Conservation (phyloP, 2,113 vertebrate species). For the rabbit (Oryctolagus cuniculus) region mOryCun1.1 NC_091441.1:58503001-58503500, state of each 20-base stretch:
- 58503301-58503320: background rate
- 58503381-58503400: background rate
- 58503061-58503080: too few species aligned
- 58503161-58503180: too few species aligned
- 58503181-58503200: background rate
- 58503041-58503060: too few species aligned
- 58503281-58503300: background rate
- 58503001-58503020: too few species aligned
- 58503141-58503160: too few species aligned
- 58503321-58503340: background rate
- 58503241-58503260: background rate
- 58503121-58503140: too few species aligned
- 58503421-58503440: background rate
- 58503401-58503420: background rate
- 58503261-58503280: background rate
- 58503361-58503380: background rate
- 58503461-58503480: constrained; percentile 12
- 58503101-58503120: too few species aligned
- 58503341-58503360: background rate
- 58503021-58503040: too few species aligned
- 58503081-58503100: too few species aligned
- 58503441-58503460: background rate
- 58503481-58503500: constrained; percentile 1
- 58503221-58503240: background rate
- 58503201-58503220: background rate